A percentile compares a stretch with the other conserved stretches of the same genome.
phyloP scores from a whole-genome alignment of 2,797 vertebrate species.

The Tamandua tetradactyla region DNA sequence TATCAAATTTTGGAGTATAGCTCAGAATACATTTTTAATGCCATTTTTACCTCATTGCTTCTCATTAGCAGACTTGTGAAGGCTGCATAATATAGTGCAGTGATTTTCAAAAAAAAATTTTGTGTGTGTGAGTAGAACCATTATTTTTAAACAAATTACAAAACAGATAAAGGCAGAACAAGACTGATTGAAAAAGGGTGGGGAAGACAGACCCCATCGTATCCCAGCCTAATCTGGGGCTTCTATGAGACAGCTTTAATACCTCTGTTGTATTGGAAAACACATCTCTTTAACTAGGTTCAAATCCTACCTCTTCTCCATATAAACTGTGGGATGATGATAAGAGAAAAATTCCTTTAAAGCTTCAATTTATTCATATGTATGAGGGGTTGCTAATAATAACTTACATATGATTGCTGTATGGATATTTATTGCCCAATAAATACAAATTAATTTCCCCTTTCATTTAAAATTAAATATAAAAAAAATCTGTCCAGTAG shows the following conservation, averaged over 20 bases:
- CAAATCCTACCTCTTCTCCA: slow-evolving; percentile 21
- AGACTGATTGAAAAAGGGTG: not conserved
- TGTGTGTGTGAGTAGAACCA: not conserved
- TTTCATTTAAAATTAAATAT: slow-evolving; percentile 42
- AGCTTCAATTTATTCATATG: not conserved
- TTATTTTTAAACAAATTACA: slow-evolving; percentile 27
- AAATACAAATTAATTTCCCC: slow-evolving; percentile 7
- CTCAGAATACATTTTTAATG: not conserved
- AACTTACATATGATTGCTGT: not conserved
- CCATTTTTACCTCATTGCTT: not conserved
- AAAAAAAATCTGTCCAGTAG: not conserved
- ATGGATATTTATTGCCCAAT: not conserved
- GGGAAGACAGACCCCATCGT: not conserved
- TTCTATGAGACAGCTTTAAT: not conserved
- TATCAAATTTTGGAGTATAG: slow-evolving; percentile 25
- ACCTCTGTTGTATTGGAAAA: slow-evolving; percentile 18
- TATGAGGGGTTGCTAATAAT: not conserved
- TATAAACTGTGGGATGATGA: not conserved
- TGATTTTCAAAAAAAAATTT: not conserved
- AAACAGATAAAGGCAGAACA: slow-evolving; percentile 11
- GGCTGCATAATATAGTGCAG: not conserved
- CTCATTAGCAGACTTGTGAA: slow-evolving; percentile 22
- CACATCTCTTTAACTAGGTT: not conserved
- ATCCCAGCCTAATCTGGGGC: not conserved
- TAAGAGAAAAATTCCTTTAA: not conserved